These are phyloP conservation scores for Phoebastria nigripes DNA, from an alignment of 2,797 vertebrate genomes.

Conservation along the genomic window DNA sequence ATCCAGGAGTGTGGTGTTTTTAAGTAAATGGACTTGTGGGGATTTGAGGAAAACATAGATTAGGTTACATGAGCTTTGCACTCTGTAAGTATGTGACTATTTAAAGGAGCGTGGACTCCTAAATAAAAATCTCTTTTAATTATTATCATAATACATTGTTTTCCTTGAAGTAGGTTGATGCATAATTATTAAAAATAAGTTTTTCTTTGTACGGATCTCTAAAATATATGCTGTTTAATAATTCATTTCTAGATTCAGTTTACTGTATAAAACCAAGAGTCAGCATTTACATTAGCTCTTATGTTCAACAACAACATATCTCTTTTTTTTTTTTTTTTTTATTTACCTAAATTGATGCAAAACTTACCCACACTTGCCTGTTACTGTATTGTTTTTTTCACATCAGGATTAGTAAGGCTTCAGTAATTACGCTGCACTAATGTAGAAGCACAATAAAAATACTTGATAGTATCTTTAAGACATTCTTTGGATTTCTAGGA, in stretches of 20 bases:
- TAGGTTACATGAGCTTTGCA: constrained; percentile 65
- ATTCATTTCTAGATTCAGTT: neutral
- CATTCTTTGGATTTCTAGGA: neutral
- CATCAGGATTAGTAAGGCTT: neutral
- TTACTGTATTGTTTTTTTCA: neutral
- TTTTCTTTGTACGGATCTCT: neutral
- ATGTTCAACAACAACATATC: neutral
- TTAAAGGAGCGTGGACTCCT: constrained; percentile 59
- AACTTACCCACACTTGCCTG: neutral
- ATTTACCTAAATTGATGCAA: neutral
- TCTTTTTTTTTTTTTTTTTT: neutral
- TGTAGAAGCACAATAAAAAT: neutral
- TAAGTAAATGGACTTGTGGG: constrained; percentile 71
- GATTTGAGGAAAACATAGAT: constrained; percentile 75
- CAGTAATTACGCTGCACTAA: neutral
- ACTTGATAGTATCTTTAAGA: neutral
- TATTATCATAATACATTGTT: neutral
- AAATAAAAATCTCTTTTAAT: constrained; percentile 18
- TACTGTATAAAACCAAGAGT: neutral
- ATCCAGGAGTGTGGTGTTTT: constrained; percentile 80
- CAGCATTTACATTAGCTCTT: neutral
- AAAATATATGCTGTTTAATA: neutral
- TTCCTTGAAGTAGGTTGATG: neutral
- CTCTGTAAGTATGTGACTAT: constrained; percentile 49
- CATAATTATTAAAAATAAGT: neutral